phyloP scores from a whole-genome alignment of 1,140 invertebrate genomes.

The Plectrocnemia conspersa region DNA sequence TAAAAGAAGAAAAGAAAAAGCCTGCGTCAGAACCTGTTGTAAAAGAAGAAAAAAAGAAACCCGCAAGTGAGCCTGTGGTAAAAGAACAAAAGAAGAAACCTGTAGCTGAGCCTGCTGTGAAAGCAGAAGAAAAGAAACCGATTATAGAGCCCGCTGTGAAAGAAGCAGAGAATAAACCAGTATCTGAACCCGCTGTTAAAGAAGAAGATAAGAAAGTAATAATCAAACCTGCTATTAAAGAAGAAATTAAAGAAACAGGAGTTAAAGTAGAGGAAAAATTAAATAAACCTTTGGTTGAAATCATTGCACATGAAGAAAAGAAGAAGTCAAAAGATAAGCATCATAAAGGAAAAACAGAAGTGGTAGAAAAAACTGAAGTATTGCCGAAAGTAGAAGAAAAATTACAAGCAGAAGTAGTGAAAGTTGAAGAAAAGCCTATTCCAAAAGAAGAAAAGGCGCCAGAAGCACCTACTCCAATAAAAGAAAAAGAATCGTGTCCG shows the following conservation, averaged over 20 bases:
- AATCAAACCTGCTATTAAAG: conserved; percentile 7
- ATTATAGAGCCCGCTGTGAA: no score
- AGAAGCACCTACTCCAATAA: background rate
- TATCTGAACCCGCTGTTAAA: no score
- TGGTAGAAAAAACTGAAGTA: background rate
- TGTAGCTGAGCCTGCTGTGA: no score
- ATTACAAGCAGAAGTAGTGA: conserved; percentile 17
- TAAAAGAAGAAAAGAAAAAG: conserved; percentile 3
- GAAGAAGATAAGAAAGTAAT: no score
- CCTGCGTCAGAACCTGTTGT: no score
- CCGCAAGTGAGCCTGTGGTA: no score
- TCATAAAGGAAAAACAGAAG: background rate
- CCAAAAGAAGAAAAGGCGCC: conserved; percentile 1
- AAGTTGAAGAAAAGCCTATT: conserved; percentile 2
- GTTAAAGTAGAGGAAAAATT: conserved; percentile 4
- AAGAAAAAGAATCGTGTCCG: conserved; percentile 4
- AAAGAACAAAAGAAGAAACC: no score
- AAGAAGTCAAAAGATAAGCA: conserved; percentile 3
- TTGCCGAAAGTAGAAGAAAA: conserved; percentile 6
- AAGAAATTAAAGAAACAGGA: conserved; percentile 8
- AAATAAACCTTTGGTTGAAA: background rate
- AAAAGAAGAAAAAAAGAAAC: conserved; percentile 5
- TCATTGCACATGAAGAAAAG: background rate
- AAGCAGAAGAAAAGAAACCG: no score
- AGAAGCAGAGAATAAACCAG: background rate